Percentiles rank a stretch among this genome's conserved stretches.
Evolutionary conservation across 2,888 invertebrate genomes (phyloP).

Genomic region (Metellina segmentata): DNA sequence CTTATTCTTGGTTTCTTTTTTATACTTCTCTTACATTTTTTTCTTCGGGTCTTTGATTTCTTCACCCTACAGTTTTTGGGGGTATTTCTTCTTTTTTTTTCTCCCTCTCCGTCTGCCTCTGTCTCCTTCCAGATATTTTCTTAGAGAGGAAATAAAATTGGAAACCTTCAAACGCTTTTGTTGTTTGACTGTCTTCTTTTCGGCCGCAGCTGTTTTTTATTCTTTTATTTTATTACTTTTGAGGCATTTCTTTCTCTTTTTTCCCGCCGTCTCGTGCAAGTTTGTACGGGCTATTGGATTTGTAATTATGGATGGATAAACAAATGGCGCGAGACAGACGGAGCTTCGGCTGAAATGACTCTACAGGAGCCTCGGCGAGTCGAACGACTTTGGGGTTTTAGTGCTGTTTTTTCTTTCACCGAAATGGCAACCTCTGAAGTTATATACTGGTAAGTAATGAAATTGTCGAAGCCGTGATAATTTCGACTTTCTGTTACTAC

Average conservation of each 20-base stretch:
- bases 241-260: background rate
- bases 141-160: constrained; percentile 53
- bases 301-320: constrained; percentile 50
- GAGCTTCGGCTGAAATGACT: constrained; percentile 7
- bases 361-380: too few species aligned
- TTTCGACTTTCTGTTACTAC: too few species aligned
- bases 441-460: background rate
- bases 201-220: constrained; percentile 35
- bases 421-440: too few species aligned
- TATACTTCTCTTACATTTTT: constrained; percentile 9
- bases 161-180: constrained; percentile 55
- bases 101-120: background rate
- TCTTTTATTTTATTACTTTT: constrained; percentile 47
- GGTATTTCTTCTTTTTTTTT: background rate
- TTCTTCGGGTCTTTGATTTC: constrained; percentile 50
- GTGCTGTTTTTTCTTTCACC: too few species aligned
- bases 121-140: constrained; percentile 55
- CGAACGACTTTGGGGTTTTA: too few species aligned
- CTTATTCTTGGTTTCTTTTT: constrained; percentile 17
- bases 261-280: background rate
- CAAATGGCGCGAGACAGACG: constrained; percentile 26
- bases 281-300: constrained; percentile 40
- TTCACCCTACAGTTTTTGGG: constrained; percentile 33
- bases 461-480: background rate
- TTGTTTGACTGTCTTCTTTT: constrained; percentile 44